phyloP scores from a whole-genome alignment of 2,113 vertebrate genomes.

The Chaetodon auriga region DNA sequence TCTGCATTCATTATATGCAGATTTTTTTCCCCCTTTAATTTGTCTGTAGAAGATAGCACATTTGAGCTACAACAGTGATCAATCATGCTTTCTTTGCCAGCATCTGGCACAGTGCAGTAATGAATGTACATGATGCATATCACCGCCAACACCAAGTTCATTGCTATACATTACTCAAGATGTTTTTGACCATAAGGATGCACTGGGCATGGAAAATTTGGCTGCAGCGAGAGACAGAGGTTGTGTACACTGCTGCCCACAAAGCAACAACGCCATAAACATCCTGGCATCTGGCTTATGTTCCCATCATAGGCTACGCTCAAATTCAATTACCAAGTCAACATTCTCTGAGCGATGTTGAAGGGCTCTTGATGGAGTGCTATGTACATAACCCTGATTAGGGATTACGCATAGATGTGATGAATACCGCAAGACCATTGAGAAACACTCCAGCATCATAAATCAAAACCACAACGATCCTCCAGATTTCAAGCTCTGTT shows the following conservation, averaged over 20 bases:
- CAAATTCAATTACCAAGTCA: slow-evolving; percentile 73
- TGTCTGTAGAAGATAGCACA: background rate
- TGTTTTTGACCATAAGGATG: slow-evolving; percentile 59
- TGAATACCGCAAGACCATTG: slow-evolving; percentile 59
- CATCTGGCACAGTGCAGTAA: slow-evolving; percentile 27
- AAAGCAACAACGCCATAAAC: slow-evolving; percentile 78
- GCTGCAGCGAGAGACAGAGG: slow-evolving; percentile 49
- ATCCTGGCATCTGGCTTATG: slow-evolving; percentile 78
- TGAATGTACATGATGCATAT: slow-evolving; percentile 44
- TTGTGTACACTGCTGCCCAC: slow-evolving; percentile 78
- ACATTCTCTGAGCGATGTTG: slow-evolving; percentile 69
- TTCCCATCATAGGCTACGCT: slow-evolving; percentile 72
- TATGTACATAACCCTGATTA: slow-evolving; percentile 71
- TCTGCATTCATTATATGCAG: background rate
- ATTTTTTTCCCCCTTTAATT: background rate
- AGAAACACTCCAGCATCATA: slow-evolving; percentile 64
- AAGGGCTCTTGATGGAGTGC: slow-evolving; percentile 68
- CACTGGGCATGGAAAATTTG: slow-evolving; percentile 64
- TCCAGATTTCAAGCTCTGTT: slow-evolving; percentile 52
- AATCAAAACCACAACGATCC: slow-evolving; percentile 53
- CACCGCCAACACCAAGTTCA: slow-evolving; percentile 29
- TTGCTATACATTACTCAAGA: slow-evolving; percentile 39
- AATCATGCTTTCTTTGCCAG: slow-evolving; percentile 12
- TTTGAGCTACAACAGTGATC: slow-evolving; percentile 7
- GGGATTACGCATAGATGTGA: slow-evolving; percentile 65